Evolutionary conservation across 2,113 vertebrate genomes (phyloP).

Genomic region (Chrysemys picta): DNA sequence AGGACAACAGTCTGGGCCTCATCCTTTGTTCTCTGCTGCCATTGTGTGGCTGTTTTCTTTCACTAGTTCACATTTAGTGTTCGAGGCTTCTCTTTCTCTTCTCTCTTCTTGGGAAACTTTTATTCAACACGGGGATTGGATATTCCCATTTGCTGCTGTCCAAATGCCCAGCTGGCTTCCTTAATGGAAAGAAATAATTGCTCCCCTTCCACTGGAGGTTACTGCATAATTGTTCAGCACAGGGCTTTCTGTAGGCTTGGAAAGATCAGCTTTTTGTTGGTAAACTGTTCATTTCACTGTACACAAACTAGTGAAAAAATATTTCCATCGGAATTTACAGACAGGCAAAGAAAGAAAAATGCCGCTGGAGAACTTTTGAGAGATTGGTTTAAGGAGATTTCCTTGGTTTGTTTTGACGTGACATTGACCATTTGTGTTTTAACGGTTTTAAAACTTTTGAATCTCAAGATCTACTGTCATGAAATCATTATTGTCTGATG

Average conservation of each 20-base stretch:
- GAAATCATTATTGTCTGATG: background rate
- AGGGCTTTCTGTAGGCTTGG: background rate
- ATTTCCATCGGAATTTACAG: background rate
- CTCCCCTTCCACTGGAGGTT: background rate
- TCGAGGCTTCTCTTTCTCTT: background rate
- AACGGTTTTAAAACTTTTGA: background rate
- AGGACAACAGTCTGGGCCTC: background rate
- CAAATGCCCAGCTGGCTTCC: background rate
- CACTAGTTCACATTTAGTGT: rapidly evolving
- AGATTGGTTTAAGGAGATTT: background rate
- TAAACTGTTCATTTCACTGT: background rate
- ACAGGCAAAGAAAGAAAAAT: background rate
- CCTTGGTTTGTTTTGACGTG: background rate
- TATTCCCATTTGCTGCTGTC: background rate
- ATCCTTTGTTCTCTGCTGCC: constrained; percentile 55
- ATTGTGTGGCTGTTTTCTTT: constrained; percentile 55
- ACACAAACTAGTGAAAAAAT: background rate
- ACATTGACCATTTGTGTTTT: background rate
- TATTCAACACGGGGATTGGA: background rate
- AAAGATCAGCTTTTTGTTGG: background rate
- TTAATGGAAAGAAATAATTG: rapidly evolving
- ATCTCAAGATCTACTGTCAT: background rate
- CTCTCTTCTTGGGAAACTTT: background rate
- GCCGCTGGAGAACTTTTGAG: background rate
- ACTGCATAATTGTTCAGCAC: rapidly evolving